phyloP scores from a whole-genome alignment of 2,888 invertebrate genomes.

The Drosophila affinis region DNA sequence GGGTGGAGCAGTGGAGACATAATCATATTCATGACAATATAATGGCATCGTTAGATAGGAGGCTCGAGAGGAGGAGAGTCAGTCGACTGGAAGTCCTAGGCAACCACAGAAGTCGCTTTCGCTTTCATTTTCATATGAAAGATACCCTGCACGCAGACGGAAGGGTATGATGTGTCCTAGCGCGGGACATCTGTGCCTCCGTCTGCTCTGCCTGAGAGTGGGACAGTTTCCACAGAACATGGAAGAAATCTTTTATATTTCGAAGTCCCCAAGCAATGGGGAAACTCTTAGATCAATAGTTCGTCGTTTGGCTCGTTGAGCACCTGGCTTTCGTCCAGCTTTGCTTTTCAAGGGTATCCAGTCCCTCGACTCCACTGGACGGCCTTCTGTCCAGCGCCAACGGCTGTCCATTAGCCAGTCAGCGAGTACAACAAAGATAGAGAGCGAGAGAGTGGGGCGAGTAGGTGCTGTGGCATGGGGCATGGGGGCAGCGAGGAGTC shows the following conservation, averaged over 20 bases:
- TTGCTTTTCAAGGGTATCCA: neutral
- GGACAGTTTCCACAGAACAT: too few species aligned
- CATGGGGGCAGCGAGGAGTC: neutral
- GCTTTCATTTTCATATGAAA: neutral
- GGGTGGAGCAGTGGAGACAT: constrained; percentile 22
- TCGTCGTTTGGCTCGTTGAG: too few species aligned
- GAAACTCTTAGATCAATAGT: too few species aligned
- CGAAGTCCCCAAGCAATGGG: too few species aligned
- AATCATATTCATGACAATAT: constrained; percentile 76
- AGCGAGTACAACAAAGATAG: constrained; percentile 5
- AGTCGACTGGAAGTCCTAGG: constrained; percentile 45
- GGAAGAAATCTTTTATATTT: too few species aligned
- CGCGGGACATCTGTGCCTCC: too few species aligned
- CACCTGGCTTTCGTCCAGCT: neutral
- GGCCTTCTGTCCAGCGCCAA: constrained; percentile 4
- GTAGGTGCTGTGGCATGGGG: neutral
- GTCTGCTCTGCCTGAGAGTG: too few species aligned
- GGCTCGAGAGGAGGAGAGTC: constrained; percentile 16
- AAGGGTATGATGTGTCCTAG: too few species aligned
- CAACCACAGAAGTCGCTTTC: constrained; percentile 36
- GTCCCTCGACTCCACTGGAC: neutral
- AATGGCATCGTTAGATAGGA: constrained; percentile 61
- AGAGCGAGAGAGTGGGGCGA: neutral
- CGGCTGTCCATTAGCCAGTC: constrained; percentile 34
- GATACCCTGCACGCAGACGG: neutral